These are phyloP conservation scores for Pomatorhinus ruficollis DNA, from an alignment of 2,113 vertebrate genomes.

Conservation along the genomic window DNA sequence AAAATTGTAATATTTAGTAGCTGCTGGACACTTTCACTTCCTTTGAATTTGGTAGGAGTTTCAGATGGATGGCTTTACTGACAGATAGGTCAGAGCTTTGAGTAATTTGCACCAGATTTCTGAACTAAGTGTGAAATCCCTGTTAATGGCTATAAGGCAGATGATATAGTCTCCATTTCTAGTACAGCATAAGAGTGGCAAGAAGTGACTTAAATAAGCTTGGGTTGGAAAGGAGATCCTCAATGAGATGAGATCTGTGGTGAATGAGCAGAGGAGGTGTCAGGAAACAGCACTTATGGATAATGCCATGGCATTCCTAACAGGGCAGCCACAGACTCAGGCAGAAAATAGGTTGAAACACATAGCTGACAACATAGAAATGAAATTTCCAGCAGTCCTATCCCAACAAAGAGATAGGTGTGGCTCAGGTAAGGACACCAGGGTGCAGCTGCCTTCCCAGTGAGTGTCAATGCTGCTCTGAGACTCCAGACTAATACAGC, in stretches of 20 bases:
- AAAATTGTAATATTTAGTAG: neutral
- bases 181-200: neutral
- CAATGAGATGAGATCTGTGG: rapidly evolving
- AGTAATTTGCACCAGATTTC: neutral
- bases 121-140: neutral
- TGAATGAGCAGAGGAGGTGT: neutral
- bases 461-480: neutral
- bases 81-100: neutral
- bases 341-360: neutral
- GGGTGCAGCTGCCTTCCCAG: neutral
- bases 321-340: neutral
- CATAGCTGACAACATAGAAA: neutral
- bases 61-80: neutral
- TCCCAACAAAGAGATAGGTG: neutral
- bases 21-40: neutral
- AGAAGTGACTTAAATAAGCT: neutral
- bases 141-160: neutral
- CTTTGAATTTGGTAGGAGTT: neutral
- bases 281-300: neutral
- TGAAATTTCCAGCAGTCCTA: neutral
- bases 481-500: neutral
- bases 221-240: neutral
- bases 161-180: neutral
- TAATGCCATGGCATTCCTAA: neutral
- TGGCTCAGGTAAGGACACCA: neutral